Conservation (phyloP, 2,113 vertebrate species). For the Corapipo altera region DNA sequence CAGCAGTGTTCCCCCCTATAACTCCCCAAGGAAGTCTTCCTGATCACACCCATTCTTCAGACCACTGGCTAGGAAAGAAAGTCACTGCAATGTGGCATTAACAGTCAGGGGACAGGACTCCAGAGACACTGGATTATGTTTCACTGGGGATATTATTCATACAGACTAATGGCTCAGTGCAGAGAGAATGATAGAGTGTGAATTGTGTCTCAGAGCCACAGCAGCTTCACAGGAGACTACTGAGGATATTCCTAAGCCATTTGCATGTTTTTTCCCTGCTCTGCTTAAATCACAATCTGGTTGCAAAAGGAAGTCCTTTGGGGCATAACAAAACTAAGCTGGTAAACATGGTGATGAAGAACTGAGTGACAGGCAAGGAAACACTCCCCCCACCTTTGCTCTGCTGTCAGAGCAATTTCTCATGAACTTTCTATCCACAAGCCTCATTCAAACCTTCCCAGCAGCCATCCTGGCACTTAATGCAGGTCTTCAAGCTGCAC, state of each 20-base stretch:
- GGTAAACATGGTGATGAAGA: not conserved
- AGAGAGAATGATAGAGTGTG: not conserved
- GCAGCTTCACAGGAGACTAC: not conserved
- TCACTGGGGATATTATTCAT: not conserved
- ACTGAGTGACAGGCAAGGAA: not conserved
- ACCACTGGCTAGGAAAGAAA: not conserved
- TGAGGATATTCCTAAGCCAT: not conserved
- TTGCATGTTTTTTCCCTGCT: not conserved
- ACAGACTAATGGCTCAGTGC: not conserved
- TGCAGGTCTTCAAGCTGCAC: not conserved
- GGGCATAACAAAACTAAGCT: not conserved
- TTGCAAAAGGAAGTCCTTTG: not conserved
- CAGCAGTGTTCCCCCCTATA: fast-evolving
- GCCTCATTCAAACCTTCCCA: not conserved
- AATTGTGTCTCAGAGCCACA: not conserved
- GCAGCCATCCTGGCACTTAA: not conserved
- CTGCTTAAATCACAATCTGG: not conserved
- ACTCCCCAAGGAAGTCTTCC: not conserved
- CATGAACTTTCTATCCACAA: not conserved
- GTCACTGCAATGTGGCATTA: not conserved
- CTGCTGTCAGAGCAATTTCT: not conserved
- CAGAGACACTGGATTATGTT: not conserved
- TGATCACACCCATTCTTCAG: not conserved
- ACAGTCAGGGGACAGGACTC: not conserved
- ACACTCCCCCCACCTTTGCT: not conserved